Conservation (phyloP, 1,140 invertebrate species). For the Drosophila takahashii region DNA sequence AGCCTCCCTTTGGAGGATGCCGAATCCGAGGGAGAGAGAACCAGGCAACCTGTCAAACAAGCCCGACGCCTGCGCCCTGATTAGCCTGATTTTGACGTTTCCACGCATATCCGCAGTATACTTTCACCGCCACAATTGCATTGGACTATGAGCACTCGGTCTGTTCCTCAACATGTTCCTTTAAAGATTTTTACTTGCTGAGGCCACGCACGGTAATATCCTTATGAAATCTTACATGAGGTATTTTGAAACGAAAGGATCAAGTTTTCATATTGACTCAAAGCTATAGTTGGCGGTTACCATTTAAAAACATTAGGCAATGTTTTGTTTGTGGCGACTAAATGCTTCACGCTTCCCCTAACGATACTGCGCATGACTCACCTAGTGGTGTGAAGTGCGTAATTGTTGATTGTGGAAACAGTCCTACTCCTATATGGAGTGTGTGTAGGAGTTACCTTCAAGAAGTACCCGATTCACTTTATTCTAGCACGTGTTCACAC, state of each 20-base stretch:
- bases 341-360: slow-evolving; percentile 29
- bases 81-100: slow-evolving; percentile 39
- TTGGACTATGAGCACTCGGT: background rate
- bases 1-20: slow-evolving; percentile 12
- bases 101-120: slow-evolving; percentile 22
- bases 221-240: background rate
- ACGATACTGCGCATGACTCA: slow-evolving; percentile 55
- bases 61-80: slow-evolving; percentile 53
- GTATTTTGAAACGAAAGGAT: background rate
- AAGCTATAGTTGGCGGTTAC: background rate
- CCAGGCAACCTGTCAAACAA: slow-evolving; percentile 15
- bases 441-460: slow-evolving; percentile 6
- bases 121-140: background rate
- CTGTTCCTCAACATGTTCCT: background rate
- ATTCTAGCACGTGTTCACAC: slow-evolving; percentile 62
- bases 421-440: slow-evolving; percentile 2
- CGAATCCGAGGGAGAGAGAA: slow-evolving; percentile 15
- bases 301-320: background rate
- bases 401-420: slow-evolving; percentile 69
- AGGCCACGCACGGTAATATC: background rate
- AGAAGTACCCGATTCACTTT: slow-evolving; percentile 19
- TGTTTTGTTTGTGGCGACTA: slow-evolving; percentile 4
- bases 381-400: slow-evolving; percentile 29
- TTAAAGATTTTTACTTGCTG: slow-evolving; percentile 32
- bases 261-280: background rate